Evolutionary conservation across 2,797 vertebrate genomes (phyloP).

Genomic region (Chelonia mydas): DNA sequence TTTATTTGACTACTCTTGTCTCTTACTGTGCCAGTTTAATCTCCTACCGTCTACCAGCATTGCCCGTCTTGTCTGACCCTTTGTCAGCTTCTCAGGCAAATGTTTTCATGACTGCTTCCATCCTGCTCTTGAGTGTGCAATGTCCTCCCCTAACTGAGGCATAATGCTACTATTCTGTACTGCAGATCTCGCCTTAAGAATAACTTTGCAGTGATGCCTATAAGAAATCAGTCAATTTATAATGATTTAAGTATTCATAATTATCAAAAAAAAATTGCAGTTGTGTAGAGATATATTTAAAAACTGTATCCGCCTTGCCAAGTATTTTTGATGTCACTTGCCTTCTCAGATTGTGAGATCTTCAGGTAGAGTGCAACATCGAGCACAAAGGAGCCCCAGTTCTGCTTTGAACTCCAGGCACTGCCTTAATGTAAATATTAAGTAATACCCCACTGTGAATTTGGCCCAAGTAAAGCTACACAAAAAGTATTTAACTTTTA

Average conservation of each 20-base stretch:
- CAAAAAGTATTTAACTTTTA: not conserved
- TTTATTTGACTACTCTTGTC: not conserved
- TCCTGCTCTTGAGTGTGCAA: not conserved
- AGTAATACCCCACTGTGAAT: not conserved
- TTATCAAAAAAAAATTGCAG: not conserved
- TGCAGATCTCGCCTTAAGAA: not conserved
- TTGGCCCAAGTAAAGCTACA: not conserved
- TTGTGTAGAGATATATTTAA: not conserved
- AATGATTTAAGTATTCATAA: not conserved
- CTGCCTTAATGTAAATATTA: not conserved
- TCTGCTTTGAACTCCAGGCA: not conserved
- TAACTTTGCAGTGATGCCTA: not conserved
- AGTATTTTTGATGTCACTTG: not conserved
- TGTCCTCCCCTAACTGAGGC: not conserved
- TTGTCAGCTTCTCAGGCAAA: not conserved
- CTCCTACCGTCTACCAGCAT: not conserved
- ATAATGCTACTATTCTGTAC: not conserved
- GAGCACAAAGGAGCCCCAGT: not conserved
- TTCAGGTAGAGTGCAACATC: not conserved
- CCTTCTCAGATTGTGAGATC: not conserved
- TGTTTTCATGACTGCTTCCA: not conserved
- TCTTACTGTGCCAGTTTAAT: not conserved
- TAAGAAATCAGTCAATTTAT: not conserved
- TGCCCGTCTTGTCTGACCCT: not conserved
- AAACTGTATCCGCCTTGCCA: not conserved